Conservation (phyloP, 2,113 vertebrate species). For the Rhegmatorhina hoffmannsi region DNA sequence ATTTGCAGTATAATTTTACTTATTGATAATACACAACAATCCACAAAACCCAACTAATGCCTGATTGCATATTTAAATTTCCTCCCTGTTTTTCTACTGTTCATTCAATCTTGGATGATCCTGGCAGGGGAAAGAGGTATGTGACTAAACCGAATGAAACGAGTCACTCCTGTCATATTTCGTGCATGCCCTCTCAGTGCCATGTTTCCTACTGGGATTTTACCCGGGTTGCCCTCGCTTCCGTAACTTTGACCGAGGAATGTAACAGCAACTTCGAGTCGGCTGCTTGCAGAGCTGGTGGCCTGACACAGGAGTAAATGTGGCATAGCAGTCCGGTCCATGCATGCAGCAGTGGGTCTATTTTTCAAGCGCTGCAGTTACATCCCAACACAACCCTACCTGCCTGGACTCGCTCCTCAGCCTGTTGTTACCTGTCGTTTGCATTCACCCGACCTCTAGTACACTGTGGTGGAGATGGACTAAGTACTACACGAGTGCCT, state of each 20-base stretch:
- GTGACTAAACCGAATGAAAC: constrained; percentile 84
- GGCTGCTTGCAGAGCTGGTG: constrained; percentile 84
- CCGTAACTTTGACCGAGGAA: constrained; percentile 78
- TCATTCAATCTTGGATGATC: constrained; percentile 90
- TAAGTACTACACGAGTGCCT: constrained; percentile 57
- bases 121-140: constrained; percentile 98
- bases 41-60: constrained; percentile 78
- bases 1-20: constrained; percentile 61
- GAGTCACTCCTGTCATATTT: constrained; percentile 83
- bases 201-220: constrained; percentile 79
- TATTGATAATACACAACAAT: constrained; percentile 70
- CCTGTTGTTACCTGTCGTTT: constrained; percentile 79
- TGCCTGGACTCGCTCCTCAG: constrained; percentile 77
- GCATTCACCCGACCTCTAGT: constrained; percentile 62
- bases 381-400: constrained; percentile 76
- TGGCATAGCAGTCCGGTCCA: constrained; percentile 70
- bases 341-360: constrained; percentile 81
- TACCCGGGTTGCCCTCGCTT: constrained; percentile 78
- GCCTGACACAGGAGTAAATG: constrained; percentile 73
- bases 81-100: constrained; percentile 91
- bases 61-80: constrained; percentile 89
- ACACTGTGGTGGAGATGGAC: constrained; percentile 56
- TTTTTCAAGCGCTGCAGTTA: constrained; percentile 80
- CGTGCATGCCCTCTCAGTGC: constrained; percentile 89
- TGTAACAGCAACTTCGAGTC: constrained; percentile 78